Evolutionary conservation across 2,113 vertebrate genomes (phyloP).

Genomic region (Burhinus bistriatus): DNA sequence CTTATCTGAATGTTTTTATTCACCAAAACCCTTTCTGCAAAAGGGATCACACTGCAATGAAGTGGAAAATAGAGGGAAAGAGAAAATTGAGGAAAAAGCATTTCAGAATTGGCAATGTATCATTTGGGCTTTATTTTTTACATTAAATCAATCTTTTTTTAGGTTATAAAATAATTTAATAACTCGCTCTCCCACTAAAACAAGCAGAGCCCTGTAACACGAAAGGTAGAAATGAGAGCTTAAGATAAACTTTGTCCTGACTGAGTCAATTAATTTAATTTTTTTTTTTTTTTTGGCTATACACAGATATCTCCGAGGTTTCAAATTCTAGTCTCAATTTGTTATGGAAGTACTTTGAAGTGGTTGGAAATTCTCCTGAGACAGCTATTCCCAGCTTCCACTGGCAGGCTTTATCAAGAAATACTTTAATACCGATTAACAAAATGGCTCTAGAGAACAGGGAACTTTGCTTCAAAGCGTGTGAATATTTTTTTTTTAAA

Average conservation of each 20-base stretch:
- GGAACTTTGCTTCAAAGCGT: neutral
- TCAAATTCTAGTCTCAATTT: conserved; percentile 27
- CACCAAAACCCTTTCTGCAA: neutral
- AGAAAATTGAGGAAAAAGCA: neutral
- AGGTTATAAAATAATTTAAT: neutral
- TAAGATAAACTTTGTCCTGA: neutral
- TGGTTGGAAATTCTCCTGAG: neutral
- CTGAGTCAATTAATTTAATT: neutral
- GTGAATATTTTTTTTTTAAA: neutral
- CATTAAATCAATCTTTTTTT: neutral
- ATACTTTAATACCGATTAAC: neutral
- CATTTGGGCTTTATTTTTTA: neutral
- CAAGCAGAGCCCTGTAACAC: neutral
- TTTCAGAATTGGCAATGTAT: neutral
- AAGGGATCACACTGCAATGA: neutral
- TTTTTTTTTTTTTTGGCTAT: neutral
- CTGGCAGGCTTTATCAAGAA: conserved; percentile 4
- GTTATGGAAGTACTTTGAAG: conserved; percentile 22
- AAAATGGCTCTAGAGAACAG: neutral
- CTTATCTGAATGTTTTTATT: neutral
- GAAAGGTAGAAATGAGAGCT: neutral
- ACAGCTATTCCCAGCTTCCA: conserved; percentile 3
- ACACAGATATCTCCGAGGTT: neutral
- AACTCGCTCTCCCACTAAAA: neutral
- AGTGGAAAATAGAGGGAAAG: neutral